A percentile compares a stretch with the other conserved stretches of the same genome.
Conservation (phyloP, 2,113 vertebrate genomes). For the Buteo buteo region DNA sequence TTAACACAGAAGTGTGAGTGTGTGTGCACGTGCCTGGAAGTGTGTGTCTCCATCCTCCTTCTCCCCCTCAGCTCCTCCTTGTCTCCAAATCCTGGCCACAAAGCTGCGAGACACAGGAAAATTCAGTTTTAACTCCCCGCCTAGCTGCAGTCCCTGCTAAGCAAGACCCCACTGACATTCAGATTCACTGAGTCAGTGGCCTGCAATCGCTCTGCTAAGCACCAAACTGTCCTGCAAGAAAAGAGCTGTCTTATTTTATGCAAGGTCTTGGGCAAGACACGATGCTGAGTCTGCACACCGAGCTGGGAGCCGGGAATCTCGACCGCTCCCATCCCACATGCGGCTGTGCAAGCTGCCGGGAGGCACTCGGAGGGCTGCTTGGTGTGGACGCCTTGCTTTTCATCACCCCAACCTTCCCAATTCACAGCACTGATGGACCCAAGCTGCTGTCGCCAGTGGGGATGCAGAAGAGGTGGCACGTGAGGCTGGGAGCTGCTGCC, state of each 20-base stretch:
- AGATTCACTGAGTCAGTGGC: rapidly evolving
- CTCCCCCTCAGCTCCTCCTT: neutral
- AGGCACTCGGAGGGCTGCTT: neutral
- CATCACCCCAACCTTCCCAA: rapidly evolving
- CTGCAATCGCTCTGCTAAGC: neutral
- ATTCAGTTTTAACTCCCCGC: neutral
- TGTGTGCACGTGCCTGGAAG: rapidly evolving
- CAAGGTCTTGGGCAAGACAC: neutral
- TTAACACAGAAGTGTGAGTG: rapidly evolving
- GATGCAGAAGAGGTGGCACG: rapidly evolving
- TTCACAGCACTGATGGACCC: rapidly evolving
- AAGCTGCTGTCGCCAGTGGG: rapidly evolving
- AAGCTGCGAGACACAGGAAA: neutral
- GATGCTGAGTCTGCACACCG: neutral
- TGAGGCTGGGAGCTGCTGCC: neutral
- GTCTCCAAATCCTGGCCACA: neutral
- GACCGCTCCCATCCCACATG: neutral
- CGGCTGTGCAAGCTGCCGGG: neutral
- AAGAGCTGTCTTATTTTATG: neutral
- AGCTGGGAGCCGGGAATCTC: neutral
- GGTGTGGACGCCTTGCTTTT: rapidly evolving
- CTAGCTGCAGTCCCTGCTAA: neutral
- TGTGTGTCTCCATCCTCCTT: rapidly evolving
- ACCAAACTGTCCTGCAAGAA: neutral
- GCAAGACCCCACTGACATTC: rapidly evolving